Base-by-base conservation (phyloP, 1,140 invertebrate genomes). In the Drosophila prosaltans region DNA sequence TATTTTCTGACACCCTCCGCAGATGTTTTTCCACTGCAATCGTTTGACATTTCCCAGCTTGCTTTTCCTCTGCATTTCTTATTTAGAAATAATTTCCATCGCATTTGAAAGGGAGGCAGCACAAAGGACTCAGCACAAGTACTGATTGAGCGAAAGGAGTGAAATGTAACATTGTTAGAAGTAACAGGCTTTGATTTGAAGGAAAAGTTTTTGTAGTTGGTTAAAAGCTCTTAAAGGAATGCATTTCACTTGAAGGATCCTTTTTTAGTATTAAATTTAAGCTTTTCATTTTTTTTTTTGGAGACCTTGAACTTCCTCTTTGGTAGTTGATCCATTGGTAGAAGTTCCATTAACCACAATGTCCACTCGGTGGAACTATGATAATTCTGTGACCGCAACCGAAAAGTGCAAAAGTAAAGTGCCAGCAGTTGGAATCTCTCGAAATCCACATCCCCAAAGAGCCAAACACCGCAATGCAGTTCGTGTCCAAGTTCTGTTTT, bases 401-500 rank as follows among this genome's bases (percentile, higher is more conserved):
- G 24, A 40, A 61, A 54, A 36, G 16, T 40, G 59, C 60, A 48
- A 61, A 21, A 45, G 39, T 26, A 70, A 30, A 62, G 67, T 24
- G 41, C 26, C 39, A 51, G 26, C 36, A 58, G 64, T 36, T 21
- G 41, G n/a, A 67, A 36, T 58, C 59, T 11, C 36, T 58, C 40
- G 45, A 54, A 10, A 68, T 51, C 72, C 67, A 26, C 41, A 41
- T 60, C 32, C 74, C 74, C 60, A 30, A 70, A 30, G 41, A 48
- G 36, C 11, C 40, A 65, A 48, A 63, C 28, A 75, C 74, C 72
- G 74, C 73, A 71, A 43, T 78, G 75, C 75, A 78, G 67, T 76
- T 72, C 73, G 75, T 78, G 73, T 70, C 74, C 75, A 69, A 77
- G 75, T 59, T 48, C 48, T 30, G 73, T 76, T 78, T 76, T 78